phyloP scores from a whole-genome alignment of 2,113 vertebrate genomes.

The Sialia sialis region DNA sequence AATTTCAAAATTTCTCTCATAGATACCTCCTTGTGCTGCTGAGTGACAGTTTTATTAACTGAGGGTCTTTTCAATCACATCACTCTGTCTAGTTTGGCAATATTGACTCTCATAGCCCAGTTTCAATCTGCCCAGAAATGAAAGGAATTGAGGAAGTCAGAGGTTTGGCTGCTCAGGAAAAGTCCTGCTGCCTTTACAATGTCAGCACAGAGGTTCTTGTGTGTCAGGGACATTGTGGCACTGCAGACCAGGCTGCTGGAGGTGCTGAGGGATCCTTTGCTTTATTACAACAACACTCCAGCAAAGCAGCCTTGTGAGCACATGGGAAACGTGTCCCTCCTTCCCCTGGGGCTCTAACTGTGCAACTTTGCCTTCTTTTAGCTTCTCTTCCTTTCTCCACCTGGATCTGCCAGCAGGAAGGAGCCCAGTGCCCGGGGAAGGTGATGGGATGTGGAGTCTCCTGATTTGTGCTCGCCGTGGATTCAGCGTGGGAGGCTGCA shows the following conservation, averaged over 20 bases:
- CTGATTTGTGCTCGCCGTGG: not conserved
- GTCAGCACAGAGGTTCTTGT: not conserved
- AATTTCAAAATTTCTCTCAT: constrained; percentile 18
- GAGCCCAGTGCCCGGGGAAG: not conserved
- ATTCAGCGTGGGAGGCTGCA: not conserved
- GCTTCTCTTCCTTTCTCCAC: not conserved
- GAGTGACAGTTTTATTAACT: constrained; percentile 39
- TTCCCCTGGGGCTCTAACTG: not conserved
- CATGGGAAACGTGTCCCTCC: not conserved
- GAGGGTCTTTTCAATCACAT: not conserved
- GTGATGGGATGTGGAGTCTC: not conserved
- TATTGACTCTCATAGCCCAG: not conserved
- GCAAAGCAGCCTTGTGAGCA: not conserved
- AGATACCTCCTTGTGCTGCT: constrained; percentile 30
- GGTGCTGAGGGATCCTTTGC: not conserved
- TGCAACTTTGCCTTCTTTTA: not conserved
- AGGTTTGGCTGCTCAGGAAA: constrained; percentile 1
- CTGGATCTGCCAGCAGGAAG: not conserved
- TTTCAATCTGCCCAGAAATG: not conserved
- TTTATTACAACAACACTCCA: not conserved
- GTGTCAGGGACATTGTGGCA: not conserved
- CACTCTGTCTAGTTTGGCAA: not conserved
- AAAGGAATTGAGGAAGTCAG: not conserved
- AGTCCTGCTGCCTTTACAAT: not conserved
- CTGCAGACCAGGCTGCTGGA: not conserved